phyloP scores from a whole-genome alignment of 1,140 invertebrate genomes.

The Aphelenchoides fujianensis region DNA sequence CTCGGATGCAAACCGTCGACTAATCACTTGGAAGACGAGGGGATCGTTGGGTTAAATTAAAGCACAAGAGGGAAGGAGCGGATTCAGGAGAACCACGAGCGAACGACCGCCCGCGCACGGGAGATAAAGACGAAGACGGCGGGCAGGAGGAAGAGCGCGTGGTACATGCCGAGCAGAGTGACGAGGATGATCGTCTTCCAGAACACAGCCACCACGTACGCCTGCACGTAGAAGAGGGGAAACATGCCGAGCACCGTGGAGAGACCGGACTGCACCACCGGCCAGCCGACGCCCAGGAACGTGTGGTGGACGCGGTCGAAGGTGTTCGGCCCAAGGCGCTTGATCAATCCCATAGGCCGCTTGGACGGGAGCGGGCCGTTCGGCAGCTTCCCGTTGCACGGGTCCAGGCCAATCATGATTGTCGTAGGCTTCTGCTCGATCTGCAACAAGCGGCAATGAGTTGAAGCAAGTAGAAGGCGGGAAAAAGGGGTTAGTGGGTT shows the following conservation, averaged over 20 bases:
- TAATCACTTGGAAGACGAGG: too few species aligned
- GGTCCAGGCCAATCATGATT: slow-evolving; percentile 15
- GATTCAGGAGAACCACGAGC: not conserved
- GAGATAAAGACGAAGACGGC: slow-evolving; percentile 35
- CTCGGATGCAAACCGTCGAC: too few species aligned
- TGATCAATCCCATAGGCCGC: slow-evolving; percentile 15
- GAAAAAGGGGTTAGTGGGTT: not conserved
- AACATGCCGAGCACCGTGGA: slow-evolving; percentile 54
- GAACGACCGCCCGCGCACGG: not conserved
- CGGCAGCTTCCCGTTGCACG: not conserved
- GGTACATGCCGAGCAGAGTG: slow-evolving; percentile 45
- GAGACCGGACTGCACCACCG: slow-evolving; percentile 50
- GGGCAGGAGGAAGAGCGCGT: slow-evolving; percentile 46
- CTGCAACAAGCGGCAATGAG: too few species aligned
- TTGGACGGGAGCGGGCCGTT: not conserved
- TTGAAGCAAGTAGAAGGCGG: too few species aligned
- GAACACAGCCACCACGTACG: slow-evolving; percentile 58
- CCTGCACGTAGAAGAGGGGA: slow-evolving; percentile 55
- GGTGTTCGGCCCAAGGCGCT: slow-evolving; percentile 15
- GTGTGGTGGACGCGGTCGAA: slow-evolving; percentile 36
- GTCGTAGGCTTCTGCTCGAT: slow-evolving; percentile 15
- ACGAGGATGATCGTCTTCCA: slow-evolving; percentile 60
- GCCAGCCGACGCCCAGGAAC: slow-evolving; percentile 54
- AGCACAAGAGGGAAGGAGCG: too few species aligned
- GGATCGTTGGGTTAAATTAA: too few species aligned